Base-by-base conservation (phyloP, 2,113 vertebrate species). In the Megalops atlanticus region DNA sequence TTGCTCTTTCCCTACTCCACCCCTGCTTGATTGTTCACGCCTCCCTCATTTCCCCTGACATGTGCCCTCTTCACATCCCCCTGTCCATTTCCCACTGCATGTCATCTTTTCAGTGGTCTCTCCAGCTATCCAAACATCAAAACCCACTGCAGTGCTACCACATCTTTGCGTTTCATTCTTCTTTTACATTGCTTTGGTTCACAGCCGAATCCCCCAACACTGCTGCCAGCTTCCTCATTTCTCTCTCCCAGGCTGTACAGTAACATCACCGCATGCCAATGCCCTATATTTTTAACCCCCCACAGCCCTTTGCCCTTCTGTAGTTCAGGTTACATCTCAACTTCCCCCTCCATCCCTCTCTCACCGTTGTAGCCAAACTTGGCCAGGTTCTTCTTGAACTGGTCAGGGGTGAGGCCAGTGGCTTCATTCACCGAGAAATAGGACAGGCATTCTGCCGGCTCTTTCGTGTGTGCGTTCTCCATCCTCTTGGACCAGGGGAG, bases 311-410 rank as follows among this genome's bases (percentile, higher is more conserved):
- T 39, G 35, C 71, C 16, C 7, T 24, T 14, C 31, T 54, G 47
- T 27, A 5, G 18, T 43, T 64, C 39, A 39, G 1, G 39, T 68
- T 8, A 78, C 35, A 41, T 68, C 38, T 31, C n/a, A 36, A 68
- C 70, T 68, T 39, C n/a, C 21, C 69, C 47, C 43, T 74, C 78
- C 27, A 45, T 77, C 47, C 52, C 27, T 52, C 45, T 87, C 96
- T 96, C 89, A 98, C 96, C 96, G 38, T 98, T 98, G 89, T 76
- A 94, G 92, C 96, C 96, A 5, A 91, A 97, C 87, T 95, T 97
- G n/a, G 93, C 94, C 87, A 95, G 87, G 88, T 89, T 93, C 88
- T 86, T 94, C 91, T 96, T 96, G 72, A 97, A 90, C 92, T 96
- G 95, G 18, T 98, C 96, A 6, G 89, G 93, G 8, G 91, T 86